phyloP scores from a whole-genome alignment of 2,797 vertebrate species.

The Urocyon cinereoargenteus region DNA sequence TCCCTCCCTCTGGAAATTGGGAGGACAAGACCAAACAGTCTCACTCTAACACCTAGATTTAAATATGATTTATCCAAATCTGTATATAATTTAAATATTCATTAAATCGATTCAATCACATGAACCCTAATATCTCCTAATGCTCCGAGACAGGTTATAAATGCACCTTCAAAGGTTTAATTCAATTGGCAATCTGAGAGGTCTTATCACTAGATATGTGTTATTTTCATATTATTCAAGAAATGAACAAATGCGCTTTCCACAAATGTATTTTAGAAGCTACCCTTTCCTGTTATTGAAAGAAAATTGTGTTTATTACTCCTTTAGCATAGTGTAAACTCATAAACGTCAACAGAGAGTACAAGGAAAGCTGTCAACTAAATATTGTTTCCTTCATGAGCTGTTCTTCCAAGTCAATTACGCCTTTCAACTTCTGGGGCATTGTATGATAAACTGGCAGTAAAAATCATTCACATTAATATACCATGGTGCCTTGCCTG shows the following conservation, averaged over 20 bases:
- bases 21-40: slow-evolving; percentile 73
- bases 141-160: slow-evolving; percentile 87
- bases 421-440: slow-evolving; percentile 98
- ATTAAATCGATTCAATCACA: slow-evolving; percentile 86
- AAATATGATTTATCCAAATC: slow-evolving; percentile 87
- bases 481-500: slow-evolving; percentile 99
- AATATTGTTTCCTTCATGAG: slow-evolving; percentile 99
- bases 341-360: slow-evolving; percentile 98
- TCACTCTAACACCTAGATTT: slow-evolving; percentile 72
- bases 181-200: slow-evolving; percentile 89
- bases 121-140: slow-evolving; percentile 87
- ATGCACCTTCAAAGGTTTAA: slow-evolving; percentile 88
- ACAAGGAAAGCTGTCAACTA: slow-evolving; percentile 99
- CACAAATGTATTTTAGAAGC: slow-evolving; percentile 91
- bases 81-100: slow-evolving; percentile 89
- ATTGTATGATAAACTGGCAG: slow-evolving; percentile 99
- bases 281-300: slow-evolving; percentile 94
- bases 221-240: slow-evolving; percentile 91
- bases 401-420: slow-evolving; percentile 99
- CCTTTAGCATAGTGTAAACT: slow-evolving; percentile 98
- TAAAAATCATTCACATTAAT: slow-evolving; percentile 99
- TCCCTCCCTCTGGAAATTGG: background rate
- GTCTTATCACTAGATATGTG: slow-evolving; percentile 84
- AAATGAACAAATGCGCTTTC: slow-evolving; percentile 91
- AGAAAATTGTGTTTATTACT: slow-evolving; percentile 97